Evolutionary conservation across 2,113 vertebrate species (phyloP).

Genomic region (Etheostoma cragini): DNA sequence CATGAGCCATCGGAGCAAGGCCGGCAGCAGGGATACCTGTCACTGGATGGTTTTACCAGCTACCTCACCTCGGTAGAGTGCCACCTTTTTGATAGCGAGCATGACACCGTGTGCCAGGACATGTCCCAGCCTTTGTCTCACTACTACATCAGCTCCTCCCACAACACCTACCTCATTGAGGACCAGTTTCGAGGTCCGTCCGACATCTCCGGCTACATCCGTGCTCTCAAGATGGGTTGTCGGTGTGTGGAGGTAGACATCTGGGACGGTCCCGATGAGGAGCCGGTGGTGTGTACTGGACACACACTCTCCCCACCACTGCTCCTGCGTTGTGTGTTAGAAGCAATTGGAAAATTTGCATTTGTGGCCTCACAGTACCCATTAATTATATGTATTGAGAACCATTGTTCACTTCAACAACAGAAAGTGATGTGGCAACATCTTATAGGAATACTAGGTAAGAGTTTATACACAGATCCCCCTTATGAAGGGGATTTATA

Average conservation of each 20-base stretch:
- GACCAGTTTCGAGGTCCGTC: constrained; percentile 94
- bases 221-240: constrained; percentile 95
- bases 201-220: constrained; percentile 93
- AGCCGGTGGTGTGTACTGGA: constrained; percentile 92
- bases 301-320: constrained; percentile 92
- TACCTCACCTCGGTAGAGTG: constrained; percentile 95
- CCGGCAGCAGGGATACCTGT: constrained; percentile 90
- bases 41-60: constrained; percentile 94
- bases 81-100: constrained; percentile 92
- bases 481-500: constrained; percentile 86
- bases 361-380: constrained; percentile 94
- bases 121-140: constrained; percentile 95
- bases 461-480: constrained; percentile 85
- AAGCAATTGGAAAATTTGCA: constrained; percentile 91
- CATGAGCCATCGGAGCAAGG: constrained; percentile 93
- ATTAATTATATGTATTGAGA: constrained; percentile 93
- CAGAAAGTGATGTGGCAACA: constrained; percentile 91
- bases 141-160: constrained; percentile 96
- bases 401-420: constrained; percentile 92
- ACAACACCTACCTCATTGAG: constrained; percentile 97
- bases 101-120: constrained; percentile 92
- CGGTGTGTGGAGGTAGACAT: constrained; percentile 93
- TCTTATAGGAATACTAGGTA: constrained; percentile 88
- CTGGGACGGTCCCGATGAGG: constrained; percentile 91
- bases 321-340: constrained; percentile 89